Evolutionary conservation across 2,113 vertebrate genomes (phyloP).

Genomic region (Choloepus hoffmanni): DNA sequence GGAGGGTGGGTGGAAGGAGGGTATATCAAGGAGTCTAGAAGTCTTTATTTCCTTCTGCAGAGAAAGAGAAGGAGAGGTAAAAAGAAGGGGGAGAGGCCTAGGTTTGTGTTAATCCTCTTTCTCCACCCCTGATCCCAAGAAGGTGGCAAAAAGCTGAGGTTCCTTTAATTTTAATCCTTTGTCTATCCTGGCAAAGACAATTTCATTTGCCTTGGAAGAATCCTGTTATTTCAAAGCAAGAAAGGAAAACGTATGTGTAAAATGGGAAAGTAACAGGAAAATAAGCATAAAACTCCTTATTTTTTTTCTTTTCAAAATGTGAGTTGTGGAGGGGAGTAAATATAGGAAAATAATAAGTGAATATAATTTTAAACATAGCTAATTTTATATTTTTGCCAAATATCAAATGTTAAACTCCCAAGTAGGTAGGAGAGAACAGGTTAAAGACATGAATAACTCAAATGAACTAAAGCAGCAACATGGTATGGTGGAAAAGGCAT

Average conservation of each 20-base stretch:
- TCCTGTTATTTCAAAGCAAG: conserved; percentile 36
- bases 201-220: conserved; percentile 46
- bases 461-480: not conserved
- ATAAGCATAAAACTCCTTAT: not conserved
- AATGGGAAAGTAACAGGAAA: conserved; percentile 27
- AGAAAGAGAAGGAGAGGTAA: not conserved
- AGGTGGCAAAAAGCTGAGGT: conserved; percentile 26
- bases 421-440: not conserved
- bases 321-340: not conserved
- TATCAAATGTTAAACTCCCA: not conserved
- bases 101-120: conserved; percentile 25
- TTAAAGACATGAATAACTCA: not conserved
- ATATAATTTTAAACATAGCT: not conserved
- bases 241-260: conserved; percentile 32
- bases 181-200: conserved; percentile 42
- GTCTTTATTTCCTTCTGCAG: conserved; percentile 13
- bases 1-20: not conserved
- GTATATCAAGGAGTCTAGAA: conserved; percentile 48
- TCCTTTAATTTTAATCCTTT: conserved; percentile 55
- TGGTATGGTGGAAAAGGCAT: not conserved
- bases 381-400: conserved; percentile 35
- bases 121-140: not conserved
- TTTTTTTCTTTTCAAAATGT: conserved; percentile 11
- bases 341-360: conserved; percentile 30
- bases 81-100: not conserved